Percentiles rank a stretch among this genome's conserved stretches.
Evolutionary conservation across 2,797 vertebrate species (phyloP).

Genomic region (Protonibea diacanthus): DNA sequence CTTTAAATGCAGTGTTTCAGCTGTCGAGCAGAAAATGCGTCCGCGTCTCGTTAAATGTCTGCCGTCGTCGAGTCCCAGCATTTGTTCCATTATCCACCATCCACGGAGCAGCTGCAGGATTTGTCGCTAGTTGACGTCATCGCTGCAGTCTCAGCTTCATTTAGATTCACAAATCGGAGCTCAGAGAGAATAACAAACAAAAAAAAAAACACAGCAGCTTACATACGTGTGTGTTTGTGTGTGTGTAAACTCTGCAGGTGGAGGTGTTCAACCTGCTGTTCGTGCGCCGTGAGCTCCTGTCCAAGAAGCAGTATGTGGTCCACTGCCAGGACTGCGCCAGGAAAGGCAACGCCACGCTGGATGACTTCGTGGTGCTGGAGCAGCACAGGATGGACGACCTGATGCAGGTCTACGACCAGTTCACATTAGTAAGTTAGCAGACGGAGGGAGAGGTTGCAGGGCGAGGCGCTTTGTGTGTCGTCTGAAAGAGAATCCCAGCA

Average conservation of each 20-base stretch:
- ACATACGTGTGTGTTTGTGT: background rate
- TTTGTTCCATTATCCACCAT: slow-evolving; percentile 19
- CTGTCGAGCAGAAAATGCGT: slow-evolving; percentile 11
- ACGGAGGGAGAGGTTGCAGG: too few species aligned
- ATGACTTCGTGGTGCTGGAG: slow-evolving; percentile 98
- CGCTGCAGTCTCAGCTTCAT: slow-evolving; percentile 2
- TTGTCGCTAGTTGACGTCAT: slow-evolving; percentile 22
- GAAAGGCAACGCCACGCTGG: slow-evolving; percentile 92
- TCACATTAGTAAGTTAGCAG: slow-evolving; percentile 94
- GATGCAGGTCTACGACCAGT: slow-evolving; percentile 99
- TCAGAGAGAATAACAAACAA: background rate
- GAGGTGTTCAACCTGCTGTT: slow-evolving; percentile 99
- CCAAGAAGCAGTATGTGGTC: slow-evolving; percentile 93
- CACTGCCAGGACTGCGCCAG: slow-evolving; percentile 98
- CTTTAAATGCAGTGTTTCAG: slow-evolving; percentile 34
- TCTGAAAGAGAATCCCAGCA: background rate
- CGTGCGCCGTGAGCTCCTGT: slow-evolving; percentile 96
- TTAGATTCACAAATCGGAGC: background rate
- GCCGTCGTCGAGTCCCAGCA: slow-evolving; percentile 22
- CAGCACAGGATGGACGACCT: slow-evolving; percentile 98
- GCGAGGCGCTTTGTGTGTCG: background rate
- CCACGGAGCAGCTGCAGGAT: slow-evolving; percentile 26
- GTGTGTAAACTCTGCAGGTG: slow-evolving; percentile 83
- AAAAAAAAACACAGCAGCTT: background rate
- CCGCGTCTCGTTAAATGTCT: slow-evolving; percentile 26